A percentile compares a stretch with the other conserved stretches of the same genome.
Evolutionary conservation across 2,113 vertebrate species (phyloP).

Genomic region (Suncus etruscus): DNA sequence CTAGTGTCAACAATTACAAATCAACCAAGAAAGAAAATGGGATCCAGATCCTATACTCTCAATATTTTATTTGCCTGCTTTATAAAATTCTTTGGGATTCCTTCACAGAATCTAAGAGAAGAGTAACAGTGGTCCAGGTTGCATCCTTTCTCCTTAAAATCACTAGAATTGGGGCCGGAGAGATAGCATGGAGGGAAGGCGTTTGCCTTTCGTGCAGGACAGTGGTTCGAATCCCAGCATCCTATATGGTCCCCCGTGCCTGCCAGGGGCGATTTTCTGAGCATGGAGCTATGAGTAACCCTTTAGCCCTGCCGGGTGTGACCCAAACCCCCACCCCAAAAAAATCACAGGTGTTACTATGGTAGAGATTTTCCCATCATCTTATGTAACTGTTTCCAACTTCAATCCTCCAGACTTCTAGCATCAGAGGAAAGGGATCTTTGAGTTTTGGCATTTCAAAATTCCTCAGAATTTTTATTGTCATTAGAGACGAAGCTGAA

Average conservation of each 20-base stretch:
- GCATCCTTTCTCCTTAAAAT: background rate
- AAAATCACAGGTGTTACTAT: no score
- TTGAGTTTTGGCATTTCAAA: background rate
- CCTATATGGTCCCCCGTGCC: no score
- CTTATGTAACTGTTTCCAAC: background rate
- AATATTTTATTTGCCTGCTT: background rate
- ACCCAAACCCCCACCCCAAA: no score
- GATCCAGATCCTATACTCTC: background rate
- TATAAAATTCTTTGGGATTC: background rate
- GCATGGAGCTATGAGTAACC: no score
- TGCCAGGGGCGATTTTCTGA: no score
- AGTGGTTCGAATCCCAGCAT: no score
- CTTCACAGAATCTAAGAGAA: background rate
- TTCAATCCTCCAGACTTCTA: background rate
- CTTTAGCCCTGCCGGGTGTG: no score
- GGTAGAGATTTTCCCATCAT: background rate
- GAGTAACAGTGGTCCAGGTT: background rate
- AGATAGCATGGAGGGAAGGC: no score
- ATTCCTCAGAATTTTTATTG: background rate
- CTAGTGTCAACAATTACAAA: slow-evolving; percentile 67
- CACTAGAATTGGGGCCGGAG: no score
- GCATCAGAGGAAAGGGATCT: background rate
- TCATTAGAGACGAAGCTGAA: background rate
- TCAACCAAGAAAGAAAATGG: slow-evolving; percentile 20
- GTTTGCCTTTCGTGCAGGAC: no score